Base-by-base conservation (phyloP, 1,140 invertebrate species). In the Leptinotarsa undecemlineata region DNA sequence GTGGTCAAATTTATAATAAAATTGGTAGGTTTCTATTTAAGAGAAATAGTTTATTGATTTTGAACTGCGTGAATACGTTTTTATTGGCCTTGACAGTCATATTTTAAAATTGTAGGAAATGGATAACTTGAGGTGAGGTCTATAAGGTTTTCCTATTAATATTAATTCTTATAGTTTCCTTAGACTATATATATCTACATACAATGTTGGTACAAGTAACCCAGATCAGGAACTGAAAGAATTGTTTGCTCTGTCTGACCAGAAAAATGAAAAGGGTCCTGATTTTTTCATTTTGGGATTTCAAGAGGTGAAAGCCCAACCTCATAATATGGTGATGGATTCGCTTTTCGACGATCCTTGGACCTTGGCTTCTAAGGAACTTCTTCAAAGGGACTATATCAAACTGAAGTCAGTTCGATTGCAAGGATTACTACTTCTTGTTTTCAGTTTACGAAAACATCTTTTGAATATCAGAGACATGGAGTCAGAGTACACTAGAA, bases 251-350 rank as follows among this genome's bases (percentile, higher is more conserved):
- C 86, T 95, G 68, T 85, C 88, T 76, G 85, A 88, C 72, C 85
- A 87, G 71, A 88, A 88, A 78, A 85, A 87, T 66, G 85, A 88
- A 61, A 88, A 90, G 82, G 80, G 93, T 78, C 93, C 94, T 48
- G 94, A 96, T 85, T 90, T 96, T 73, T 96, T 93, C 86, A 88
- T 94, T 20, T 87, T 96, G 80, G 94, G 93, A n/a, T 87, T 96
- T 72, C 95, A 97, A 88, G 95, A 97, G 88, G 92, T 97, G 1
- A 96, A 95, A 84, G 91, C 93, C 3, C 93, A 95, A 79, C 94
- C 94, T 8, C 93, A 95, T 81, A 94, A 95, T 85, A 90, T 95
- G 81, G 82, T 96, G 21, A 87, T 93, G 82, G 93, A 95, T 76
- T 88, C 92, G 17, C 83, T 97, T 48, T 93, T 94, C 84, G 91